phyloP scores from a whole-genome alignment of 2,797 vertebrate species.

The Cetoscarus ocellatus region DNA sequence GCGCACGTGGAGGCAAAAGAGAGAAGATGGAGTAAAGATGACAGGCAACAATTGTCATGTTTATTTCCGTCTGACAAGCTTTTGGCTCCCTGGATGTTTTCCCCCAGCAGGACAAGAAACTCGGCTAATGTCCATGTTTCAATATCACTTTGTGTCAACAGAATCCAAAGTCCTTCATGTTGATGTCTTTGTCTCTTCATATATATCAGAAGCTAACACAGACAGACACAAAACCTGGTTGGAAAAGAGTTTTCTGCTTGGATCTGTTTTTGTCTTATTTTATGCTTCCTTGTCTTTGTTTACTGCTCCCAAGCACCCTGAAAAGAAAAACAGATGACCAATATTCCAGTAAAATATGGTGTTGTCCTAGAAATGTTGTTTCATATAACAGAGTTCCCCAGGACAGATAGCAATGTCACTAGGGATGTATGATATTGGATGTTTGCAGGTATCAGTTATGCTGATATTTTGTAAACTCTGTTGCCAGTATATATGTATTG shows the following conservation, averaged over 20 bases:
- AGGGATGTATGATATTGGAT: no score
- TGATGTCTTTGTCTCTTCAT: constrained; percentile 9
- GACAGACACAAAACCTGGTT: constrained; percentile 6
- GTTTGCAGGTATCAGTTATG: no score
- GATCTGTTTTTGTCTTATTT: not conserved
- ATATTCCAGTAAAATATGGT: no score
- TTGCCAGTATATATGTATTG: no score
- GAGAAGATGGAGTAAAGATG: constrained; percentile 41
- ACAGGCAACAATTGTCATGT: constrained; percentile 64
- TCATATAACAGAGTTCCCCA: no score
- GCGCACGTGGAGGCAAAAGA: constrained; percentile 38
- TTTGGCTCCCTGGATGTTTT: constrained; percentile 55
- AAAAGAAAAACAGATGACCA: no score
- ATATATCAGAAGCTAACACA: not conserved
- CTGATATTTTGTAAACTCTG: no score
- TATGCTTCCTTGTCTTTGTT: not conserved
- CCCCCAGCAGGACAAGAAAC: constrained; percentile 25
- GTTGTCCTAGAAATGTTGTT: no score
- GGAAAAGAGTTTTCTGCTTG: constrained; percentile 5
- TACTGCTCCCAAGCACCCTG: no score
- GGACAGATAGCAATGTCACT: no score
- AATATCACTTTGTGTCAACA: constrained; percentile 34
- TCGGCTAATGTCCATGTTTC: constrained; percentile 31
- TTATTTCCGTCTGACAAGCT: constrained; percentile 60
- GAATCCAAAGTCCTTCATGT: constrained; percentile 7